These are phyloP conservation scores for Bombyx huttoni DNA, from an alignment of 2,888 invertebrate genomes.

Conservation along the genomic window DNA sequence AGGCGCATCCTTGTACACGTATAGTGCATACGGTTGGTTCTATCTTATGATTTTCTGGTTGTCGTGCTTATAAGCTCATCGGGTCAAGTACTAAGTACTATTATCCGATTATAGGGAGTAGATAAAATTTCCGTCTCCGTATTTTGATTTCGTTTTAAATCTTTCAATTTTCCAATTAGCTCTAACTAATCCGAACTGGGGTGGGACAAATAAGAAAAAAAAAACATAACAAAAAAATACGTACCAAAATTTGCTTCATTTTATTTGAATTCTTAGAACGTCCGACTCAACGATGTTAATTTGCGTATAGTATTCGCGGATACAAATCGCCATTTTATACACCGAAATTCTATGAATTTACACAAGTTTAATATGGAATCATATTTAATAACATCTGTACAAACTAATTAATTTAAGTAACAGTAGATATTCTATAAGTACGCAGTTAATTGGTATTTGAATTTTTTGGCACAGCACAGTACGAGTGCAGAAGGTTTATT, in stretches of 20 bases:
- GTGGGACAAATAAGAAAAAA: background rate
- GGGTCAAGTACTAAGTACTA: too few species aligned
- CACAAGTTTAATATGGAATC: slow-evolving; percentile 1
- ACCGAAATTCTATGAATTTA: background rate
- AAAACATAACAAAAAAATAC: background rate
- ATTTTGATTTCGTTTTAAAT: too few species aligned
- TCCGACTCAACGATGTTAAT: background rate
- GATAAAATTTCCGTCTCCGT: too few species aligned
- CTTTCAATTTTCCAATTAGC: too few species aligned
- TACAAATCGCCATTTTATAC: background rate
- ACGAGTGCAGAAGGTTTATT: too few species aligned
- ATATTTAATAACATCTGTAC: background rate
- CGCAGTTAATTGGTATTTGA: too few species aligned
- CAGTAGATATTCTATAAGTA: background rate
- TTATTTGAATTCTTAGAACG: background rate
- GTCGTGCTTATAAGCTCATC: too few species aligned
- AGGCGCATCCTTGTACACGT: too few species aligned
- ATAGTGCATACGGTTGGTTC: too few species aligned
- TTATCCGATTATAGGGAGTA: too few species aligned
- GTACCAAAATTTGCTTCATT: slow-evolving; percentile 1
- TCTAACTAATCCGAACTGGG: background rate
- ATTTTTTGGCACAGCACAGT: too few species aligned
- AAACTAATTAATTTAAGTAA: background rate
- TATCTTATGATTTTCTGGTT: too few species aligned
- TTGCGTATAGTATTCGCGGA: slow-evolving; percentile 3